Conservation (phyloP, 2,113 vertebrate genomes). For the Neoarius graeffei region DNA sequence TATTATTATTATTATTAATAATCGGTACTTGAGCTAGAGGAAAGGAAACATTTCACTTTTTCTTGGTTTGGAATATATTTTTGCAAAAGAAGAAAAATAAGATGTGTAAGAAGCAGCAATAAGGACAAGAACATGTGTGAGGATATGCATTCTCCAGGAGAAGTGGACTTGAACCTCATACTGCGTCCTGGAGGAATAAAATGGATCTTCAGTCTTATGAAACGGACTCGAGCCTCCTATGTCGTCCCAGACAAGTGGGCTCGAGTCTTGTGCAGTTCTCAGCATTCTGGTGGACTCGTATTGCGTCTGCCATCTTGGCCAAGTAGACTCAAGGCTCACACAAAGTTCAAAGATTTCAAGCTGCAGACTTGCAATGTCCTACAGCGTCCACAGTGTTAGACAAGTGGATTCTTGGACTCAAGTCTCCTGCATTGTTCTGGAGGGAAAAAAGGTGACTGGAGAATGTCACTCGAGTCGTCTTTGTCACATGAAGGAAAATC, state of each 20-base stretch:
- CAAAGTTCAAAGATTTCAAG: not conserved
- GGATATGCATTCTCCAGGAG: not conserved
- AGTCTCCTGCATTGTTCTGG: not conserved
- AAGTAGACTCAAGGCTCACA: not conserved
- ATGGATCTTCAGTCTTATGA: too few relatives aligned
- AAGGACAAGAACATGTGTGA: not conserved
- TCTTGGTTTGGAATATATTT: conserved; percentile 53
- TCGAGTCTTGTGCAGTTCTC: not conserved
- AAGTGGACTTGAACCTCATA: not conserved
- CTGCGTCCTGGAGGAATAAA: not conserved
- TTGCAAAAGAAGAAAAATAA: conserved; percentile 22
- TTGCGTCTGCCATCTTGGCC: too few relatives aligned
- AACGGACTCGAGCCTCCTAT: not conserved
- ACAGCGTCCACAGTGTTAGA: not conserved
- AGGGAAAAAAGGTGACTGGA: not conserved
- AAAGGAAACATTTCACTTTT: conserved; percentile 31
- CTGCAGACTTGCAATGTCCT: not conserved
- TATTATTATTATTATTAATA: not conserved
- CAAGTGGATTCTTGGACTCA: not conserved
- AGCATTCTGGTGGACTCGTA: not conserved
- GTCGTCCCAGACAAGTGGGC: not conserved
- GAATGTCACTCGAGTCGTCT: conserved; percentile 2
- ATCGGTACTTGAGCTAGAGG: conserved; percentile 52
- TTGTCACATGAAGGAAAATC: conserved; percentile 47
- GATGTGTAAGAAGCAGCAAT: conserved; percentile 25